Evolutionary conservation across 2,113 vertebrate species (phyloP), one percentile per base, ranked within the genome.

Genomic region (Balaeniceps rex): DNA sequence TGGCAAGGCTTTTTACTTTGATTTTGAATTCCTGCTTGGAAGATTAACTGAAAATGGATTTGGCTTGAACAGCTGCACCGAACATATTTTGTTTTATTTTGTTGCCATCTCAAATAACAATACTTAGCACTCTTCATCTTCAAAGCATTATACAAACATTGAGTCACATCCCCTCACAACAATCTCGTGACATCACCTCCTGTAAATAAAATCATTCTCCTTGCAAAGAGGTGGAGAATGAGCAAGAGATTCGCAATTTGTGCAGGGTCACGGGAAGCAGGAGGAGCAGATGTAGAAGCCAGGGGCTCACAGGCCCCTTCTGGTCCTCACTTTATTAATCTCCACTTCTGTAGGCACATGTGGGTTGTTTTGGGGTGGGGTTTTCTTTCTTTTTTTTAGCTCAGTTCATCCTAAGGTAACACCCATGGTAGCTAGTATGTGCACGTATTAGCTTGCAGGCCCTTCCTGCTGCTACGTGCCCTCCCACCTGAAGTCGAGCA

Each of bases 101-200:
- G 95, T 93, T 97, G 94, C 91, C 92, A 95, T 96, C 91, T 87
- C 96, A 91, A 96, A 95, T 87, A 97, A 97, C 96, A 95, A 94
- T 94, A 95, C 88, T 97, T 95, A 89, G 77, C 86, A 87, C 88
- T 95, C 88, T 91, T 51, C 88, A 71, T 91, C 91, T 97, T 97
- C 93, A 97, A 97, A 96, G 92, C 92, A 47, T 95, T 95, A 84
- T 52, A 92, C 80, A 97, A 97, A 94, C 81, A 95, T n/a, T 95
- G 94, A 97, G 81, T 96, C 93, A 97, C 80, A 92, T 95, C 88
- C 88, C 85, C 64, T 92, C 85, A 92, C 90, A 95, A 95, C 86
- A 72, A 64, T 36, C 88, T 91, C 2, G 17, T 94, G 87, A 94
- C 94, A 97, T 95, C 92, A 91, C 81, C 86, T 92, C 76, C 94